phyloP scores from a whole-genome alignment of 2,797 vertebrate genomes.

The Neosilurus hyrtlii region DNA sequence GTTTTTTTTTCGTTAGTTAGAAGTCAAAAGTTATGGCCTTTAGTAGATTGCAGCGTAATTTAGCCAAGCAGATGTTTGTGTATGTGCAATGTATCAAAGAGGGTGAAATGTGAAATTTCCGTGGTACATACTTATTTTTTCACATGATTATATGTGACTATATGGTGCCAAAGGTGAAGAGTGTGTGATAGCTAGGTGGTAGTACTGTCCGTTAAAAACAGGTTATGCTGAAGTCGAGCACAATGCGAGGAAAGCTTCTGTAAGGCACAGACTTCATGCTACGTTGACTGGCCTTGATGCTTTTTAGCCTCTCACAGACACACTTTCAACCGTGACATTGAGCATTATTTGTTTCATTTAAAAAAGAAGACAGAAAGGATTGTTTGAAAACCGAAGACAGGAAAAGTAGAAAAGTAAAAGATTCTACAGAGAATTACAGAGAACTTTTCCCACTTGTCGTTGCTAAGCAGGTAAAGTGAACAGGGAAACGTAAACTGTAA shows the following conservation, averaged over 20 bases:
- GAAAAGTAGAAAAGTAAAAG: conserved; percentile 4
- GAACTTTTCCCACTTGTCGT: neutral
- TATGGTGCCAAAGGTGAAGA: neutral
- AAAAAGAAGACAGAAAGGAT: conserved; percentile 12
- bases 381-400: conserved; percentile 4
- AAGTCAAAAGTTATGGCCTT: neutral
- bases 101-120: too few relatives aligned
- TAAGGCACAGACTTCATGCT: conserved; percentile 51
- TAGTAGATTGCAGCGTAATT: neutral
- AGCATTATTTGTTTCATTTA: conserved; percentile 44
- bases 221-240: conserved; percentile 38
- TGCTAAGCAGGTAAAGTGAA: neutral
- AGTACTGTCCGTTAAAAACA: conserved; percentile 37
- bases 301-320: conserved; percentile 45
- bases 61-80: neutral
- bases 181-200: conserved; percentile 10
- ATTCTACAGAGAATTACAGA: neutral
- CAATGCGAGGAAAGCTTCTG: conserved; percentile 42
- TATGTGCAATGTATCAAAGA: neutral
- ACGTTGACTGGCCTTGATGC: conserved; percentile 50
- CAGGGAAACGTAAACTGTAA: neutral
- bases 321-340: conserved; percentile 49
- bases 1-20: neutral
- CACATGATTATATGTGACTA: neutral
- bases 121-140: too few relatives aligned